Percentiles rank a stretch among this genome's conserved stretches.
phyloP scores from a whole-genome alignment of 2,113 vertebrate species.

The Crotalus helleri region DNA sequence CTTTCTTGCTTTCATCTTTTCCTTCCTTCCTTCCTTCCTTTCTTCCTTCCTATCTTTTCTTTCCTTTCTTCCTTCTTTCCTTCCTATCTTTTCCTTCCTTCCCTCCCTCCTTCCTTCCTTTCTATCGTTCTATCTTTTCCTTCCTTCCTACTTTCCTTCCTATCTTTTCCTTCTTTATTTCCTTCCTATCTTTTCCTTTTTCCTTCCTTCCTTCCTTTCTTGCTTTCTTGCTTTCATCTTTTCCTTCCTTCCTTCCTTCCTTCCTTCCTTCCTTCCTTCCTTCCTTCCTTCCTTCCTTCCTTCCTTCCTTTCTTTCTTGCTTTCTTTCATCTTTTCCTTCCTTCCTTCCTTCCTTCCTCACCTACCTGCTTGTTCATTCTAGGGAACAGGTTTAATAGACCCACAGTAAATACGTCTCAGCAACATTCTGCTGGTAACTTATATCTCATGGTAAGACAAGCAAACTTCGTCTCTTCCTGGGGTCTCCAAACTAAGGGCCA shows the following conservation, averaged over 20 bases:
- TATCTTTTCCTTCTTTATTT: too few relatives aligned
- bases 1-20: too few relatives aligned
- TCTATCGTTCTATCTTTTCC: too few relatives aligned
- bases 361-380: constrained; percentile 29
- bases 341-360: background rate
- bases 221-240: background rate
- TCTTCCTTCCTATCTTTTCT: too few relatives aligned
- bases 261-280: too few relatives aligned
- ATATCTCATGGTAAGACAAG: constrained; percentile 55
- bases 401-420: constrained; percentile 52
- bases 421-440: constrained; percentile 43
- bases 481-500: background rate
- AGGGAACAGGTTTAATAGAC: constrained; percentile 63
- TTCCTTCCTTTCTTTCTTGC: too few relatives aligned
- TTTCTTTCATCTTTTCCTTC: too few relatives aligned
- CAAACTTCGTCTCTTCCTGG: background rate
- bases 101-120: too few relatives aligned
- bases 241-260: background rate
- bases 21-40: too few relatives aligned
- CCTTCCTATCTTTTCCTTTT: too few relatives aligned
- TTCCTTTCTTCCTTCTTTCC: background rate
- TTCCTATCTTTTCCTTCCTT: background rate
- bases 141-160: background rate
- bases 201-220: too few relatives aligned
- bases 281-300: background rate